These are phyloP conservation scores for Bombyx huttoni DNA, from an alignment of 2,888 invertebrate species.

Conservation along the genomic window DNA sequence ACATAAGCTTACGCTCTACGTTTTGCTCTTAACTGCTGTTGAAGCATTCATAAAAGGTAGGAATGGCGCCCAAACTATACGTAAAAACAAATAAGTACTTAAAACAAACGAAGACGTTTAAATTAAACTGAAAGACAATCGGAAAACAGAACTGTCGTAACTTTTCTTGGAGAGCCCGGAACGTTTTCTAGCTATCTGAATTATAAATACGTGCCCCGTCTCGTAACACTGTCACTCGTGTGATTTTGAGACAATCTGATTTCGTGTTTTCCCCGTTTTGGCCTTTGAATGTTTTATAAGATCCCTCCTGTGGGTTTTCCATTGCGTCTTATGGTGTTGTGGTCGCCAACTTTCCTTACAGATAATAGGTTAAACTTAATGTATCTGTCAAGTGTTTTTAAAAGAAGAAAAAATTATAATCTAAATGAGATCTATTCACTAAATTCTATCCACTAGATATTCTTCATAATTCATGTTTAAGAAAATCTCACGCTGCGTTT, in stretches of 20 bases:
- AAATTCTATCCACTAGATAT: too few relatives aligned
- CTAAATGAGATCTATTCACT: too few relatives aligned
- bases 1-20: too few relatives aligned
- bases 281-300: conserved; percentile 64
- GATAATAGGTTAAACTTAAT: not conserved
- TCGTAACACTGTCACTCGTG: conserved; percentile 55
- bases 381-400: too few relatives aligned
- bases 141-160: conserved; percentile 2
- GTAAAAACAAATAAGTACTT: too few relatives aligned
- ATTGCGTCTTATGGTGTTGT: conserved; percentile 52
- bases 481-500: conserved; percentile 26
- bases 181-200: conserved; percentile 24
- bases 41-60: too few relatives aligned
- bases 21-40: too few relatives aligned
- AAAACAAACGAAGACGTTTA: not conserved
- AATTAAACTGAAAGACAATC: not conserved
- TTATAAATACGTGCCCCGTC: conserved; percentile 58
- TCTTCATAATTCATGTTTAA: conserved; percentile 14
- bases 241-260: conserved; percentile 72
- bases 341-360: conserved; percentile 27
- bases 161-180: conserved; percentile 1
- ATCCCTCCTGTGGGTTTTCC: conserved; percentile 36
- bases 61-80: too few relatives aligned
- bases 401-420: too few relatives aligned
- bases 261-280: conserved; percentile 64